Conservation (phyloP, 2,888 invertebrate genomes). For the Drosophila testacea region DNA sequence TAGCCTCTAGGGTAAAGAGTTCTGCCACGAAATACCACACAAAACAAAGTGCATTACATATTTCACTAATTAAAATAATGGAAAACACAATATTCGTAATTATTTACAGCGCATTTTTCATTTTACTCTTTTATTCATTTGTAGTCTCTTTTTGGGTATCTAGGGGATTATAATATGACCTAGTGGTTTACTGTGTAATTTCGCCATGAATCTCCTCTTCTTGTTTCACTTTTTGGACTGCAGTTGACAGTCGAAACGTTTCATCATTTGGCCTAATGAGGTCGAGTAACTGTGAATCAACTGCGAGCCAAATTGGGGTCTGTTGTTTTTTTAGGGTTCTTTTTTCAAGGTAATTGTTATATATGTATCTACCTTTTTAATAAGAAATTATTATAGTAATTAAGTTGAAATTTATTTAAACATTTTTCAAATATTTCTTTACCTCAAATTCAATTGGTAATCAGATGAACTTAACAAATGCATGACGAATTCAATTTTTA, state of each 20-base stretch:
- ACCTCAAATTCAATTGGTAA: background rate
- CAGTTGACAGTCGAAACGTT: conserved; percentile 38
- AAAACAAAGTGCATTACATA: conserved; percentile 70
- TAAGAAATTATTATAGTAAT: background rate
- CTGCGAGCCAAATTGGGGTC: background rate
- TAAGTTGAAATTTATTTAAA: background rate
- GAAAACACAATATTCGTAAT: conserved; percentile 67
- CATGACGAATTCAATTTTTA: background rate
- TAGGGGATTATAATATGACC: conserved; percentile 48
- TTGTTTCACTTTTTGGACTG: conserved; percentile 17
- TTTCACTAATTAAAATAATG: conserved; percentile 79
- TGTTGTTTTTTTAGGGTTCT: background rate
- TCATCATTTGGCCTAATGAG: conserved; percentile 56
- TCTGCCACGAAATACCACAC: conserved; percentile 40
- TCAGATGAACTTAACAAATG: conserved; percentile 3
- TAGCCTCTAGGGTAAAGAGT: conserved; percentile 24
- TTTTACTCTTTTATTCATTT: conserved; percentile 17
- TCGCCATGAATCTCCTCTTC: conserved; percentile 8
- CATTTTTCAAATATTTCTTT: background rate
- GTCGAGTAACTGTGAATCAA: conserved; percentile 35
- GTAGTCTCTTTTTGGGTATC: conserved; percentile 16
- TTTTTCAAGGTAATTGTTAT: background rate
- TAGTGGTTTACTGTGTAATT: conserved; percentile 62
- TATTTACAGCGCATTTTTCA: conserved; percentile 45
- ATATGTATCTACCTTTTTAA: background rate